These are phyloP conservation scores for Odontamblyopus lacepedii DNA, from an alignment of 2,797 vertebrate species.

Conservation along the genomic window DNA sequence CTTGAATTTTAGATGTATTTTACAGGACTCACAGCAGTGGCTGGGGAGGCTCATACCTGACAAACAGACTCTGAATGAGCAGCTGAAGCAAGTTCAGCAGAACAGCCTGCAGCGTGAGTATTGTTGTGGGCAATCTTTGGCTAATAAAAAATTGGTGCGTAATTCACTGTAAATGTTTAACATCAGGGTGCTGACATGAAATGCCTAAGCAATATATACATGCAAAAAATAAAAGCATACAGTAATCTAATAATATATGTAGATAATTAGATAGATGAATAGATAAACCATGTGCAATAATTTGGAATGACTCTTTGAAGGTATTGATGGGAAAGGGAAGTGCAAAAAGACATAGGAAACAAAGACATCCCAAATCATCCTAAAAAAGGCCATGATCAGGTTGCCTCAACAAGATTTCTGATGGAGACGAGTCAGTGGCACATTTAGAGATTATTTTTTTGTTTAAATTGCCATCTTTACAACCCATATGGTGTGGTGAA, in stretches of 20 bases:
- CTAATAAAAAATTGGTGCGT: too few species aligned
- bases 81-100: slow-evolving; percentile 95
- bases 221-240: too few species aligned
- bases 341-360: too few species aligned
- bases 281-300: neutral
- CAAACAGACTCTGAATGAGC: slow-evolving; percentile 93
- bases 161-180: too few species aligned
- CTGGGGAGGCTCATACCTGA: slow-evolving; percentile 94
- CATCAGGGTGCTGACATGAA: neutral
- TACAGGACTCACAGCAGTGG: slow-evolving; percentile 96
- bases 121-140: neutral
- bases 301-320: neutral
- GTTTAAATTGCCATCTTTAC: too few species aligned
- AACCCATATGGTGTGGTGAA: too few species aligned
- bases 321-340: too few species aligned
- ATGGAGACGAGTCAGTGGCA: neutral
- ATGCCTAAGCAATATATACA: neutral
- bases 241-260: too few species aligned
- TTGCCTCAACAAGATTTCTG: neutral
- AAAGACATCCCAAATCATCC: neutral
- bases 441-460: neutral
- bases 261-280: too few species aligned
- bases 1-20: neutral
- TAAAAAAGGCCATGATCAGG: neutral
- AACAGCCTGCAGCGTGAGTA: slow-evolving; percentile 94